These are phyloP conservation scores for Hydractinia echinata DNA, from an alignment of 30 jellyfish, hydroid and myxozoan genomes.

Conservation along the genomic window DNA sequence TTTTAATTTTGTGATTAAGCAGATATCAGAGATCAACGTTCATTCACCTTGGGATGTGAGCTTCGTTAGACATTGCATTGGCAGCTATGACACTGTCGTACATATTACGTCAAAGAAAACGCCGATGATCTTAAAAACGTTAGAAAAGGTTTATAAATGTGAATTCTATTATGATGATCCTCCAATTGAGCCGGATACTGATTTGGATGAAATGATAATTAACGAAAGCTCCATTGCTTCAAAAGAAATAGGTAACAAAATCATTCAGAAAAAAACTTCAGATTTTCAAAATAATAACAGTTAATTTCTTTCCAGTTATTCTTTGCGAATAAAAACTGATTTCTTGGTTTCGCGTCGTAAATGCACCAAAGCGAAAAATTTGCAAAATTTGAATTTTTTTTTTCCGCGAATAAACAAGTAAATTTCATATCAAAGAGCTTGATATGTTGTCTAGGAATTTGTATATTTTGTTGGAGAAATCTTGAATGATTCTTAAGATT, in stretches of 20 bases:
- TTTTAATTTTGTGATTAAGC: slow-evolving; percentile 20
- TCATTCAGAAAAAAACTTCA: no score
- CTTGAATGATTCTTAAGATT: no score
- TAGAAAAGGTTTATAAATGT: slow-evolving; percentile 33
- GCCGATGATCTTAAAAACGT: slow-evolving; percentile 32
- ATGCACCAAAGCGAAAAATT: no score
- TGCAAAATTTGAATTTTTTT: no score
- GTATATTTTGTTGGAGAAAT: no score
- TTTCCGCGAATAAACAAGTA: no score
- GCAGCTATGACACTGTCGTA: slow-evolving; percentile 47
- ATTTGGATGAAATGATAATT: slow-evolving; percentile 23
- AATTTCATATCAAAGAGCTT: no score
- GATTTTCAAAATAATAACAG: no score
- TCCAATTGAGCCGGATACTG: slow-evolving; percentile 30
- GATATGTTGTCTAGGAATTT: no score
- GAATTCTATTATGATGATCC: slow-evolving; percentile 48
- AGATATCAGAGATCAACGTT: slow-evolving; percentile 38
- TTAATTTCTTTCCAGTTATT: no score
- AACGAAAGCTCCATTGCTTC: slow-evolving; percentile 3
- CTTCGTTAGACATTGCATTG: slow-evolving; percentile 41
- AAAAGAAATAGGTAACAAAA: background rate
- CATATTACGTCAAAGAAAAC: slow-evolving; percentile 52
- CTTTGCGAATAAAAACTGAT: no score
- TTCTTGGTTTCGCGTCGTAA: no score
- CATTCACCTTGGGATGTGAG: slow-evolving; percentile 85